Base-by-base conservation (phyloP, 2,888 invertebrate species). In the Hemistola chrysoprasaria region DNA sequence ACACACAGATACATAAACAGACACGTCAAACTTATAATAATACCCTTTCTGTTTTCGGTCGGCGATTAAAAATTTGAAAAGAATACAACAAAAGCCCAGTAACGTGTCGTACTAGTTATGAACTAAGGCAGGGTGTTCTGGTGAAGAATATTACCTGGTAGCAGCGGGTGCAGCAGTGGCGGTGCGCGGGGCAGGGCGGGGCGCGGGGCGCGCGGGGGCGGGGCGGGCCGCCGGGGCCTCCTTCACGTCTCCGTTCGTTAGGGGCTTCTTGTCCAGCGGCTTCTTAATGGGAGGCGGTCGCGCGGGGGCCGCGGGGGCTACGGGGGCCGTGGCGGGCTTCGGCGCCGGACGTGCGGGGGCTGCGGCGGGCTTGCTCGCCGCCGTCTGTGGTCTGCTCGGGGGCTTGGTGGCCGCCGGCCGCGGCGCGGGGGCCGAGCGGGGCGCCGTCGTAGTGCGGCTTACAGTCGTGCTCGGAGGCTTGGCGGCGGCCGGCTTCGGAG, bases 231-330 rank as follows among this genome's bases (percentile, higher is more conserved):
- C 65, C 11, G 64, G 47, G 9, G 59, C 43, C 11, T 71, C 67
- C 61, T 90, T 91, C 1, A 72, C 78, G 32, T 92, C 92, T 6
- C 92, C 92, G 58, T 92, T 92, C 1, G 87, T 62, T 5, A 90
- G 65, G 0, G 91, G 83, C 62, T 91, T 91, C 62, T 85, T 91
- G 11, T 90, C 52, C 9, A n/a, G 51, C 37, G 4, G 40, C 45
- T 50, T 65, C 11, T 8, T 29, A 26, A 8, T 32, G 44, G 47
- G 33, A 44, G 41, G 8, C 47, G 59, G 52, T 9, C 50, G 48
- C 40, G 25, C 33, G 32, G 28, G 20, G 49, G 41, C 28, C 3
- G 36, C n/a, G 23, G 42, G 33, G 6, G 41, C 36, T 22, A 9
- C 28, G 16, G 41, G 26, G n/a, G 34, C 30, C 6, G 26, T 35